These are phyloP conservation scores for Diorhabda carinulata DNA, from an alignment of 1,140 invertebrate genomes.

Conservation along the genomic window DNA sequence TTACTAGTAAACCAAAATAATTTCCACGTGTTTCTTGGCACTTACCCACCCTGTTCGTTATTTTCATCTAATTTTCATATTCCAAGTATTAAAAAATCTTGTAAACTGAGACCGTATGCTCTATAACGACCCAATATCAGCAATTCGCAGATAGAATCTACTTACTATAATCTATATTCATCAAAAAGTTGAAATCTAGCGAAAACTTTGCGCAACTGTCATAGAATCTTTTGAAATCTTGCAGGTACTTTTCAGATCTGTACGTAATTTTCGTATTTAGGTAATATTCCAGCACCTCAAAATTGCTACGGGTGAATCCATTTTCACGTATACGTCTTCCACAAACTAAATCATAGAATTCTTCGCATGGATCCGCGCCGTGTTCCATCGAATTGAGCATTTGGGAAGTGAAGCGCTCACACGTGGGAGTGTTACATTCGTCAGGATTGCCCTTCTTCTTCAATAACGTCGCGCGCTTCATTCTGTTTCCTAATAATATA, in stretches of 20 bases:
- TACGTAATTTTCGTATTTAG: not conserved
- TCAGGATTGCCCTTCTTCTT: not conserved
- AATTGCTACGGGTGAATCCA: not conserved
- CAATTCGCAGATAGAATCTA: not conserved
- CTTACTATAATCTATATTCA: not conserved
- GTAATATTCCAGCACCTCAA: not conserved
- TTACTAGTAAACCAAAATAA: no score
- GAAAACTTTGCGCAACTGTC: not conserved
- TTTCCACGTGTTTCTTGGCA: no score
- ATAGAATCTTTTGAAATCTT: not conserved
- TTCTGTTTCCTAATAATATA: no score
- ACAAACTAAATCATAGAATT: constrained; percentile 8
- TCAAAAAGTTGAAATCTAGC: not conserved
- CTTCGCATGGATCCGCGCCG: constrained; percentile 6
- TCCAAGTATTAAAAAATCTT: no score
- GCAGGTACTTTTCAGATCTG: not conserved
- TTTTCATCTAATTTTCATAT: no score
- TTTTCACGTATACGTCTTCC: not conserved
- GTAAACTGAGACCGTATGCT: no score
- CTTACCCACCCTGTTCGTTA: no score
- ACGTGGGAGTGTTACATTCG: not conserved
- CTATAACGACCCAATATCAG: no score
- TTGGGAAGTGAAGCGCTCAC: not conserved
- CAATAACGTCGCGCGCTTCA: no score
- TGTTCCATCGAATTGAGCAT: constrained; percentile 3